phyloP scores from a whole-genome alignment of 2,113 vertebrate species.

The Passer domesticus region DNA sequence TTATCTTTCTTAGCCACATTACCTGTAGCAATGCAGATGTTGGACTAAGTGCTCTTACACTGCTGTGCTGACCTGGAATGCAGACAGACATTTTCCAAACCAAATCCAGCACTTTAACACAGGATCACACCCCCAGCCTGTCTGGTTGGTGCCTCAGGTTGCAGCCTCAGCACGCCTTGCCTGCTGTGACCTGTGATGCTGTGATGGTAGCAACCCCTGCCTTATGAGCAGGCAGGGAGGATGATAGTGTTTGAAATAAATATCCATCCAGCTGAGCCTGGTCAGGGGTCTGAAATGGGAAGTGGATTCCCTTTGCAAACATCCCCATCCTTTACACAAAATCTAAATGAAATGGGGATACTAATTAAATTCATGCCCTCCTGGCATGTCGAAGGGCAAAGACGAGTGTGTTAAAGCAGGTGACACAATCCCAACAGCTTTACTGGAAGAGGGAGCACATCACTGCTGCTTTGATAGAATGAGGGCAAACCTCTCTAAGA shows the following conservation, averaged over 20 bases:
- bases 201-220: not conserved
- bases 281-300: not conserved
- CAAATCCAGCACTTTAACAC: not conserved
- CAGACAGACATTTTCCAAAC: not conserved
- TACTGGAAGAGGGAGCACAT: not conserved
- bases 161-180: not conserved
- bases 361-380: not conserved
- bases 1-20: not conserved
- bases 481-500: not conserved
- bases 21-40: accelerated
- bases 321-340: not conserved
- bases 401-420: not conserved
- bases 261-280: not conserved
- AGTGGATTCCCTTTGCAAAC: not conserved
- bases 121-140: not conserved
- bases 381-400: not conserved
- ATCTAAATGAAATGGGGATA: not conserved
- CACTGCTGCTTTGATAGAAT: conserved; percentile 37
- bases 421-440: not conserved
- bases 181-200: not conserved
- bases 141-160: not conserved
- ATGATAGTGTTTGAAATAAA: not conserved
- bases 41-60: not conserved
- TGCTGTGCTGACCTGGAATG: not conserved
- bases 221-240: not conserved